Conservation (phyloP, 1,140 invertebrate genomes). For the Frieseomelitta varia region DNA sequence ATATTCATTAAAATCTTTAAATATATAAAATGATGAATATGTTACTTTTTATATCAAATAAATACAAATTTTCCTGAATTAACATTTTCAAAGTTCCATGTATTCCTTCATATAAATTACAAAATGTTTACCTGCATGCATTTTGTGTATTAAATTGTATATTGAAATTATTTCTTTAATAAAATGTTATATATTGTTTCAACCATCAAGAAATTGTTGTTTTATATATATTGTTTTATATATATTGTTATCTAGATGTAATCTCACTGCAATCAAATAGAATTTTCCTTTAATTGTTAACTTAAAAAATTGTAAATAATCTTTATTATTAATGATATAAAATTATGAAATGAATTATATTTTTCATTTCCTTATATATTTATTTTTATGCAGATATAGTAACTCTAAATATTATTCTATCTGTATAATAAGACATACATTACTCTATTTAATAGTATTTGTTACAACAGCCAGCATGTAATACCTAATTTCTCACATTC, state of each 20-base stretch:
- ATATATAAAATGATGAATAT: neutral
- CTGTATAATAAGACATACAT: neutral
- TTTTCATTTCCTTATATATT: neutral
- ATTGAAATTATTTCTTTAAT: conserved; percentile 23
- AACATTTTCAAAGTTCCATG: neutral
- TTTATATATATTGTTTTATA: neutral
- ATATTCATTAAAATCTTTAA: neutral
- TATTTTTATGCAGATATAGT: neutral
- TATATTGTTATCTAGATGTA: conserved; percentile 4
- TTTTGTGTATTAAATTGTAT: conserved; percentile 2
- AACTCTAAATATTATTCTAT: neutral
- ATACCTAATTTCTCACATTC: conserved; percentile 30
- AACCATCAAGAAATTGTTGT: neutral
- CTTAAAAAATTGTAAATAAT: neutral
- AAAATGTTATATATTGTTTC: neutral
- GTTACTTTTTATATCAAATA: neutral
- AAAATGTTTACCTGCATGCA: conserved; percentile 44
- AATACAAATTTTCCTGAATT: conserved; percentile 29
- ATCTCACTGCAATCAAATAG: neutral
- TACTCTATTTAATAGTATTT: neutral
- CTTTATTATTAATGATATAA: neutral
- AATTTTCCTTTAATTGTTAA: neutral
- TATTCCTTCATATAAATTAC: conserved; percentile 10
- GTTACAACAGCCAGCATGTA: conserved; percentile 13
- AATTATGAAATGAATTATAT: neutral